Base-by-base conservation (phyloP, 2,888 invertebrate species). In the Amphipyra berbera region DNA sequence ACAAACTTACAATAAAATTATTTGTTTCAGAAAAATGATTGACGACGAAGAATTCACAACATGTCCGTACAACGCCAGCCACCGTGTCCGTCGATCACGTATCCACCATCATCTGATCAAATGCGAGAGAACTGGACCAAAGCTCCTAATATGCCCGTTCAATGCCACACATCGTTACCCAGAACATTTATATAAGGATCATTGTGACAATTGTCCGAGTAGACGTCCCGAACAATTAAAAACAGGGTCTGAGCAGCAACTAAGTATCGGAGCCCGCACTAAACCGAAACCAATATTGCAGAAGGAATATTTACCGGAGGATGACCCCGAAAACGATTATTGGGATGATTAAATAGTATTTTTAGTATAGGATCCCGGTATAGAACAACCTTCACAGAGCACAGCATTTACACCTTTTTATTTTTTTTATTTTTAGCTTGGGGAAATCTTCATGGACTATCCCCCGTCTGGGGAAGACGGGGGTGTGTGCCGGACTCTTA, bases 41-140 rank as follows among this genome's bases (percentile, higher is more conserved):
- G 13, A 61, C 0, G 10, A 67, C 1, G 86, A 89, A 6, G 88
- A 88, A 0, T 91, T 88, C 72, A 82, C 95, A 0, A 76, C 84
- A 0, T 96, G 96, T 67, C 96, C 96, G 0, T 96, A 96, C 81
- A 87, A 96, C 57, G 50, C 81, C 0, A 40, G 83, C 0, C 96
- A 96, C 74, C 85, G 88, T 0, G 94, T 96, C 15, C 83, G 92
- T 0, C 89, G 90, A 0, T 92, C 91, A 4, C 92, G 95, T 0
- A 82, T 96, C 6, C 95, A 95, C 59, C 86, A 83, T 0, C 96
- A 96, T 77, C 75, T 96, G 0, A 78, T 95, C 0, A 96, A 96
- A 79, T 96, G 96, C 68, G 87, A 95, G 14, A 81, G 88, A 12
- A 88, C 87, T 0, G 86, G 95, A 67, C 94, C 95, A 0, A 77